Evolutionary conservation across 2,888 invertebrate species (phyloP).

Genomic region (Nebria salina): DNA sequence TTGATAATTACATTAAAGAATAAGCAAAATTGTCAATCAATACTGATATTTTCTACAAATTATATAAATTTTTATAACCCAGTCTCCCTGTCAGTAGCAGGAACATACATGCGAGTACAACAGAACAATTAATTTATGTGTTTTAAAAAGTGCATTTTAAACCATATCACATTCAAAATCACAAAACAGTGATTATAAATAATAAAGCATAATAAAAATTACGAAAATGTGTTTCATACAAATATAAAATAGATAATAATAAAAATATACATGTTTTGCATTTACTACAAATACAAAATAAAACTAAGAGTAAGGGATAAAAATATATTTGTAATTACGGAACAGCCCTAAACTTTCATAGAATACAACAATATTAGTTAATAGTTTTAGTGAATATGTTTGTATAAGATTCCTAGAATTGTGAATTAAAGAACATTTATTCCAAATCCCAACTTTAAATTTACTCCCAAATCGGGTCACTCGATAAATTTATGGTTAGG

Average conservation of each 20-base stretch:
- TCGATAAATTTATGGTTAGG: no score
- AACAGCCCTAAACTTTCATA: not conserved
- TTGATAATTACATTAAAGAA: constrained; percentile 7
- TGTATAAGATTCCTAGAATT: not conserved
- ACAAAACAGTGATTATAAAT: not conserved
- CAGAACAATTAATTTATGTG: not conserved
- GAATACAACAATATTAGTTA: not conserved
- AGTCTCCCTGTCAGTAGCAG: not conserved
- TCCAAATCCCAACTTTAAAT: not conserved
- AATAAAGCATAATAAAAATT: not conserved
- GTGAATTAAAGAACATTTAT: not conserved
- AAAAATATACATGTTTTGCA: not conserved
- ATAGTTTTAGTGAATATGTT: not conserved
- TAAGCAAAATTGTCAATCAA: constrained; percentile 38
- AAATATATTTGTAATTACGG: not conserved
- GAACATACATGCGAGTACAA: not conserved
- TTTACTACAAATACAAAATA: not conserved
- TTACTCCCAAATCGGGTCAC: not conserved
- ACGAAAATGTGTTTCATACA: not conserved
- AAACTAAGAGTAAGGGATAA: not conserved
- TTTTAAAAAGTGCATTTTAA: not conserved
- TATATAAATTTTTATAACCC: not conserved
- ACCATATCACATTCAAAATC: not conserved
- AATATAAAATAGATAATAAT: not conserved
- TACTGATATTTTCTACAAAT: constrained; percentile 26